These are phyloP conservation scores for Mustela erminea DNA, from an alignment of 2,797 vertebrate genomes.

Conservation along the genomic window DNA sequence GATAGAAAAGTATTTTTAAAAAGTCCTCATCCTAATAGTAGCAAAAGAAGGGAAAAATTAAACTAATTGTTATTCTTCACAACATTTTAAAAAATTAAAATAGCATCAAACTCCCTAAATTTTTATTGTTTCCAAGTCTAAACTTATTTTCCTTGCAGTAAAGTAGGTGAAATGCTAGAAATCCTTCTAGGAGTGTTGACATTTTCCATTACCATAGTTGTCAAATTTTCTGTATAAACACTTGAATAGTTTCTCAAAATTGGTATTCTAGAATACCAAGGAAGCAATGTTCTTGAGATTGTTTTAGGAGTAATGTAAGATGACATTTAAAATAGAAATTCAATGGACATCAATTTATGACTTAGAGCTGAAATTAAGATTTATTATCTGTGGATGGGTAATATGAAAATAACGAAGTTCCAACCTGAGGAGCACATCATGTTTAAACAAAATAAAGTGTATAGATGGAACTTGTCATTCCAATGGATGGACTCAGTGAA, in stretches of 20 bases:
- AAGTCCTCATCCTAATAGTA: background rate
- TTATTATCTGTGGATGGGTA: background rate
- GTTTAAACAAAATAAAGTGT: background rate
- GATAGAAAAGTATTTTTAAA: background rate
- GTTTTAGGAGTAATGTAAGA: background rate
- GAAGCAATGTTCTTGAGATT: background rate
- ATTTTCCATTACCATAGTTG: background rate
- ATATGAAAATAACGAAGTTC: constrained; percentile 2
- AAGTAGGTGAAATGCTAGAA: background rate
- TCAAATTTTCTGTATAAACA: background rate
- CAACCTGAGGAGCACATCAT: background rate
- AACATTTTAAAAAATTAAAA: background rate
- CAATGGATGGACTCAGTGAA: background rate
- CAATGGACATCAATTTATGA: background rate
- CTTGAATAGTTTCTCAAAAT: constrained; percentile 12
- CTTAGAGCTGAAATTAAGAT: constrained; percentile 39
- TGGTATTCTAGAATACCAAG: background rate
- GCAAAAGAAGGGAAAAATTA: background rate
- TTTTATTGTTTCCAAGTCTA: background rate
- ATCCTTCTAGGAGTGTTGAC: background rate
- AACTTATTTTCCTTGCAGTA: background rate
- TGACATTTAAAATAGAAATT: background rate
- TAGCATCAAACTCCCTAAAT: background rate
- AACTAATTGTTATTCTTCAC: background rate
- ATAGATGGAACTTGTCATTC: background rate